Evolutionary conservation across 2,888 invertebrate species (phyloP), one percentile per base, ranked within the genome.

Genomic region (Himalopsyche anomala): DNA sequence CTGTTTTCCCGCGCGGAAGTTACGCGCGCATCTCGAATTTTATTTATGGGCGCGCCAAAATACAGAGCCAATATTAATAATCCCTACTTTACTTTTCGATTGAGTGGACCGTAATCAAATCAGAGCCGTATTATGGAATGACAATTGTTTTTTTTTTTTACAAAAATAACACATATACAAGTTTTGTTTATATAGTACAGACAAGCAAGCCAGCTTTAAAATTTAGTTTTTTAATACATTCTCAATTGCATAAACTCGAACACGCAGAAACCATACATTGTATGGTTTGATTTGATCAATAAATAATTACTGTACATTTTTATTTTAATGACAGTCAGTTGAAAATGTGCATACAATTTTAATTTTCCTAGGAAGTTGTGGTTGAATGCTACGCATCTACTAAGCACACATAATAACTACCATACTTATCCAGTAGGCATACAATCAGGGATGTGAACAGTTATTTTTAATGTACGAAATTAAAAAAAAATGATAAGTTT

Each of bases 11-110:
- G 62, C 62, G 62, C 28, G 62, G 19, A 62, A 62, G 62, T 19
- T 62, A 28, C 62, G 19, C 62, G 62, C 11, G 3, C 62, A 62
- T 62, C 62, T n/a, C 19, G 62, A 62, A 19, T 62, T 62, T n/a
- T 62, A 62, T 62, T 62, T 62, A 62, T 62, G 62, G 15, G 19
- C 62, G 62, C 62, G 62, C 62, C 62, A 62, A 62, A 62, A 62
- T 62, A 62, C 62, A 19, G 62, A 62, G 9, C 19, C 62, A 62
- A 62, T 62, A 62, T 62, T 62, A 62, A 19, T 62, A 62, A 19
- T 62, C 12, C 51, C 15, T 51, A 12, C 51, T 51, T 51, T 51
- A 12, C 51, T 51, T 51, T 15, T 15, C 51, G 51, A 51, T 51
- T 15, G 3, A 51, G 0, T 15, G 51, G 15, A 15, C 51, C 51